phyloP scores from a whole-genome alignment of 2,113 vertebrate species.

The Hippocampus mohnikei region DNA sequence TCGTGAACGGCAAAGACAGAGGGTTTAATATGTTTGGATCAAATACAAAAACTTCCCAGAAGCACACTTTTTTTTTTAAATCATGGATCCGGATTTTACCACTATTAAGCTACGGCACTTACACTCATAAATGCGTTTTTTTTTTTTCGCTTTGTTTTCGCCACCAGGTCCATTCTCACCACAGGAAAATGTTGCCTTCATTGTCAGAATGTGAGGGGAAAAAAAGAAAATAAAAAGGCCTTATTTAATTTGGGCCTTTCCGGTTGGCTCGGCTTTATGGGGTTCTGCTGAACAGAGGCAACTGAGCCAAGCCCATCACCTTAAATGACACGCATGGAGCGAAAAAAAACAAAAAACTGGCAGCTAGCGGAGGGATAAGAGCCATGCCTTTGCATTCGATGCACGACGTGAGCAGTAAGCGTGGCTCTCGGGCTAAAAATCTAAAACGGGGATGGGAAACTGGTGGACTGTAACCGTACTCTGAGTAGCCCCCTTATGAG shows the following conservation, averaged over 20 bases:
- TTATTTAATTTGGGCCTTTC: slow-evolving; percentile 33
- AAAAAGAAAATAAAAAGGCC: background rate
- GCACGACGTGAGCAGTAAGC: slow-evolving; percentile 24
- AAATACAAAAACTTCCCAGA: too few relatives aligned
- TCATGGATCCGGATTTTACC: background rate
- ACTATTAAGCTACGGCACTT: background rate
- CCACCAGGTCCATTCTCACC: background rate
- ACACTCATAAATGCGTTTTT: too few relatives aligned
- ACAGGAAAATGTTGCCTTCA: background rate
- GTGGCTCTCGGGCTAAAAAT: slow-evolving; percentile 27
- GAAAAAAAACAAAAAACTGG: slow-evolving; percentile 36
- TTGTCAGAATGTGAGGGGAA: background rate
- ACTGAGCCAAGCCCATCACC: slow-evolving; percentile 43
- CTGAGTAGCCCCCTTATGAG: too few relatives aligned
- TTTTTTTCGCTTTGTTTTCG: background rate
- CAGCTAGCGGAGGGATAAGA: slow-evolving; percentile 19
- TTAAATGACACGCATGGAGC: slow-evolving; percentile 50
- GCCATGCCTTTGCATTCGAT: slow-evolving; percentile 38
- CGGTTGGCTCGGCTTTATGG: slow-evolving; percentile 19
- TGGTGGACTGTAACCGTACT: background rate
- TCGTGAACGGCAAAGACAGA: too few relatives aligned
- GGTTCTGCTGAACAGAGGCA: slow-evolving; percentile 21
- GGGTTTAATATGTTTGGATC: too few relatives aligned
- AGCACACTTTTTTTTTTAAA: too few relatives aligned
- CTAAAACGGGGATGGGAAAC: slow-evolving; percentile 12